Base-by-base conservation (phyloP, 2,113 vertebrate species). In the Leucopsar rothschildi region DNA sequence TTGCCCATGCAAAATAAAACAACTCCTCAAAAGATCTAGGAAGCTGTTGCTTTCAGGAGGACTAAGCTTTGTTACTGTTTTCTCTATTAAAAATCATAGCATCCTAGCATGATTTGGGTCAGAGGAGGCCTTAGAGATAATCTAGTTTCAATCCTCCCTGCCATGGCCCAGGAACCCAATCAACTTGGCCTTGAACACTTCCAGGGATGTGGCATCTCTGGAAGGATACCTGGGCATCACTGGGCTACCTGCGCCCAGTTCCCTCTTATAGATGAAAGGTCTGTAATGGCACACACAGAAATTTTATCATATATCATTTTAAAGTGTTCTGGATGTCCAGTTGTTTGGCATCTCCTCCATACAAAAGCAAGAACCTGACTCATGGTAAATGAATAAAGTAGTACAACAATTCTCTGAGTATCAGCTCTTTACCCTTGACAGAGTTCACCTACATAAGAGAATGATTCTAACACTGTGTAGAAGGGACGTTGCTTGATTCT, bases 371-470 rank as follows among this genome's bases (percentile, higher is more conserved):
- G 13, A 64, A 42, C 27, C 5, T 64, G 28, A 7, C 20, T 56
- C 11, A 12, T n/a, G 8, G 11, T 29, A 61, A 52, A 40, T 20
- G 11, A 20, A 31, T 29, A 21, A 73, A 61, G 9, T 11, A 45
- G 5, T 27, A 15, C 10, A 49, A 25, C 8, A 10, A 9, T 8
- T 69, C 7, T 19, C 27, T 37, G 6, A 31, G 5, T 19, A 21
- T 49, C 2, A 1, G 2, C 17, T 70, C 37, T 44, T 80, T 19
- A 39, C 3, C 3, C 11, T 28, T 40, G 11, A 5, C 10, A 70
- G 42, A 44, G 1, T 45, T n/a, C 27, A 14, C 5, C 19, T 22
- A 2, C 0, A 0, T 49, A 45, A 76, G 35, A 61, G 20, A 70
- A 71, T 18, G 6, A 8, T 63, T 45, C 11, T 50, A 53, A 25